Evolutionary conservation across 2,797 vertebrate genomes (phyloP), one percentile per base, ranked within the genome.

Genomic region (Gobionotothen gibberifrons): DNA sequence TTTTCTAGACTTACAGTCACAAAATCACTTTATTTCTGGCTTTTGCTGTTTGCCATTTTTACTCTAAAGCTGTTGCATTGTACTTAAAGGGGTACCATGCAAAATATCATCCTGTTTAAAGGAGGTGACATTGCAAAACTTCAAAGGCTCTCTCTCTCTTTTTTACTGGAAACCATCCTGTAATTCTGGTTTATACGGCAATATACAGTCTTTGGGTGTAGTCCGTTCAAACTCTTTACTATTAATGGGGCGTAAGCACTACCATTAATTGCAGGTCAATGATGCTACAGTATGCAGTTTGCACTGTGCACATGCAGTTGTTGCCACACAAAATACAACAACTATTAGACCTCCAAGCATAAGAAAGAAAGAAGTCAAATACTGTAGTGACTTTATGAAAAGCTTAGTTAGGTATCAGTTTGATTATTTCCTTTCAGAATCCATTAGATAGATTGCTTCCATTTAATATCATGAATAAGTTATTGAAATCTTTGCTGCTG

Each of bases 391-490:
- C 42, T 64, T 56, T 21, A 44, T 53, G 14, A 49, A 79, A 64
- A 44, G n/a, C 17, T n/a, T 21, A 10, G 36, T 42, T 13, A 1
- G 12, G 39, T 43, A 42, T 40, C 14, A 44, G 53, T 68, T 76
- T 71, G 46, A 53, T 51, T 69, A 19, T 40, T 72, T 55, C 21
- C 21, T 48, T 6, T 49, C 47, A n/a, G 11, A 72, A 72, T 70
- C 43, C 16, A 29, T 49, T 59, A 12, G 55, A 69, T 62, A 49
- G 59, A 84, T 69, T 49, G 39, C 58, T 26, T 79, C 65, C 58
- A 79, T 81, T 81, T 68, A 82, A 80, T 77, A 40, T 67, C 46
- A 82, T 71, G 42, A 79, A 85, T 72, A 85, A 81, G 42, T 80
- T 32, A 83, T 70, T 57, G 4, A 29, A 72, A 68, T 76, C 49